These are phyloP conservation scores for Frieseomelitta varia DNA, from an alignment of 1,140 invertebrate genomes.

Conservation along the genomic window DNA sequence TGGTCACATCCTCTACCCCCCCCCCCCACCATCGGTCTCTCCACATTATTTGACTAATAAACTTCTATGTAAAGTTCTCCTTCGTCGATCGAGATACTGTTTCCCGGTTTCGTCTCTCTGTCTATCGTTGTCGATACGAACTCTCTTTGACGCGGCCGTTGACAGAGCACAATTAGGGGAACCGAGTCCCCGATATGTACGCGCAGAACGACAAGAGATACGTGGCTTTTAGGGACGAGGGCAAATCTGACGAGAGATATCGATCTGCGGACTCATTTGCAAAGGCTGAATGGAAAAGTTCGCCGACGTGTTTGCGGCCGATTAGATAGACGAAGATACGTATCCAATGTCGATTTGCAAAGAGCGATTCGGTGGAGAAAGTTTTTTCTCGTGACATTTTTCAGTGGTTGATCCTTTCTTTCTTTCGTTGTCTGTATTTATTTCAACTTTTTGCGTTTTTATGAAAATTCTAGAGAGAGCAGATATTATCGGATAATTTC, in stretches of 20 bases:
- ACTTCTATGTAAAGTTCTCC: slow-evolving; percentile 27
- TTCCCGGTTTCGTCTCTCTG: neutral
- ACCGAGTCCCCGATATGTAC: slow-evolving; percentile 13
- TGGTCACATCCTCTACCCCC: slow-evolving; percentile 24
- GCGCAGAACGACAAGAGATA: slow-evolving; percentile 40
- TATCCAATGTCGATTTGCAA: neutral
- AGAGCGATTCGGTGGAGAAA: neutral
- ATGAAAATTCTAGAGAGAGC: neutral
- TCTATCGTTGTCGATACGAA: neutral
- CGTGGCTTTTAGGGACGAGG: slow-evolving; percentile 44
- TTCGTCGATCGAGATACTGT: slow-evolving; percentile 25
- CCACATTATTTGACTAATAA: slow-evolving; percentile 62
- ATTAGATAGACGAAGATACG: slow-evolving; percentile 23
- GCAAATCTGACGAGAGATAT: slow-evolving; percentile 49
- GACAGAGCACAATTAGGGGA: slow-evolving; percentile 46
- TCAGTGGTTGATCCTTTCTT: neutral
- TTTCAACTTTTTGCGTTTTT: neutral
- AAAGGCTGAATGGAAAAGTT: slow-evolving; percentile 34
- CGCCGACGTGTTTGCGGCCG: slow-evolving; percentile 1
- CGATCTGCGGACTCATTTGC: slow-evolving; percentile 33
- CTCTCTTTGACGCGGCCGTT: slow-evolving; percentile 28
- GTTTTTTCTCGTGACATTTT: neutral
- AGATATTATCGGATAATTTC: neutral
- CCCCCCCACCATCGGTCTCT: slow-evolving; percentile 41
- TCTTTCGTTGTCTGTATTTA: neutral